Base-by-base conservation (phyloP, 2,888 invertebrate genomes). In the Drosophila neutralis region DNA sequence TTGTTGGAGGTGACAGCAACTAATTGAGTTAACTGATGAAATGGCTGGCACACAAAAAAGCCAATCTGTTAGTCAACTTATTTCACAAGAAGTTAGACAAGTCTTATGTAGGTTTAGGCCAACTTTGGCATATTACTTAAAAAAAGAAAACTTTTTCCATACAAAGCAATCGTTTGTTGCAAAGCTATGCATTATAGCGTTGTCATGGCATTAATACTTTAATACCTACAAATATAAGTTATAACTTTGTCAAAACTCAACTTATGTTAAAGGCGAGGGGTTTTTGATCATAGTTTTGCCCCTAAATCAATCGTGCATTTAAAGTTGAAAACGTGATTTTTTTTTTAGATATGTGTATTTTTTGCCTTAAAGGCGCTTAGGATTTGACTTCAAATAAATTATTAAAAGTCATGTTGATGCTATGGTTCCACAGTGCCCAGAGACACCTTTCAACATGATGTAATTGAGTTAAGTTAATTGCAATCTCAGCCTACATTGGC, bases 1-100 rank as follows among this genome's bases (percentile, higher is more conserved):
- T 42, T 53, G 35, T 49, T 29, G 29, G 29, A 35, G 59, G 33
- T 45, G 66, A 75, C 60, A 75, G 33, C 53, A 57, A 42, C 24
- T 33, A 45, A 64, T 69, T 69, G 35, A 36, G 31, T 15, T 7
- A 49, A 42, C 52, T 74, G 69, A 61, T 48, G 76, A 76, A 76
- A 69, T 54, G 35, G 21, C 10, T 36, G 24, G 15, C 45, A 24
- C 24, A 45, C 24, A 24, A 33, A 56, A 56, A 56, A 65, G 11
- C 48, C 29, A 49, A 54, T n/a, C 48, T 21, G 33, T n/a, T 13
- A 7, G 2, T 11, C 21, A 40, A 66, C 67, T 21, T 48, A 31
- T 38, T 31, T 49, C 36, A 15, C 27, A 58, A 5, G 24, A 15
- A 8, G 0, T n/a, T 18, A 18, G 35, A 18, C 29, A 35, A 15